Percentiles rank a stretch among this genome's conserved stretches.
Evolutionary conservation across 2,113 vertebrate genomes (phyloP).

Genomic region (Ceratotherium simum): DNA sequence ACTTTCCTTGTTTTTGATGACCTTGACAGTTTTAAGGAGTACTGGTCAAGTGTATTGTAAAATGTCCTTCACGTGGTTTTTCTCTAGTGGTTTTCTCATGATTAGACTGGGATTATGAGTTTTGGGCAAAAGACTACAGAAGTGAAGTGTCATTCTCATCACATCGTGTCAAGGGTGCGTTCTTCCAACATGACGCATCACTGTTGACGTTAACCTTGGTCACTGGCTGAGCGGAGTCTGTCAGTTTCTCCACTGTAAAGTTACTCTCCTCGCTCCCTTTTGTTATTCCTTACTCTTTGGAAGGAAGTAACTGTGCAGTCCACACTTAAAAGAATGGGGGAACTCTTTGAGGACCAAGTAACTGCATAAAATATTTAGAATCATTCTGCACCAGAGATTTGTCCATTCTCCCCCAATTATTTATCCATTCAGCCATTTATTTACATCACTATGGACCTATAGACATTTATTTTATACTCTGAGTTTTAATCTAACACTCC

Average conservation of each 20-base stretch:
- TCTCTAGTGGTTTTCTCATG: not conserved
- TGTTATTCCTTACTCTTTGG: no score
- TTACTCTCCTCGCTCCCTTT: no score
- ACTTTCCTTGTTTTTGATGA: not conserved
- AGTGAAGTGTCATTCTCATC: no score
- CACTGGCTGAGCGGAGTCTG: no score
- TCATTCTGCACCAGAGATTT: not conserved
- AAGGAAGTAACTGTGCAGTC: no score
- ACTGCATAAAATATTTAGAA: not conserved
- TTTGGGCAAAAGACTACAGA: no score
- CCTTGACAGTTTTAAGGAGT: not conserved
- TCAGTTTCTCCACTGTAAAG: no score
- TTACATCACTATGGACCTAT: not conserved
- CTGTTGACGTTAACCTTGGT: no score
- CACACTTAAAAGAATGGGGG: no score
- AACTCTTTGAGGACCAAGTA: no score
- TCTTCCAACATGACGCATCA: no score
- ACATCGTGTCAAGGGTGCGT: no score
- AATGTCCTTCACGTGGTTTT: not conserved
- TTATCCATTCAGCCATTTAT: not conserved
- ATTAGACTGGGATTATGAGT: not conserved
- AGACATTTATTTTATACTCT: not conserved
- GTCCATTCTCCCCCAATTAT: not conserved
- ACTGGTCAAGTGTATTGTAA: not conserved
- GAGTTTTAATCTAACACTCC: not conserved